Evolutionary conservation across 2,888 invertebrate genomes (phyloP).

Genomic region (Sesia bembeciformis): DNA sequence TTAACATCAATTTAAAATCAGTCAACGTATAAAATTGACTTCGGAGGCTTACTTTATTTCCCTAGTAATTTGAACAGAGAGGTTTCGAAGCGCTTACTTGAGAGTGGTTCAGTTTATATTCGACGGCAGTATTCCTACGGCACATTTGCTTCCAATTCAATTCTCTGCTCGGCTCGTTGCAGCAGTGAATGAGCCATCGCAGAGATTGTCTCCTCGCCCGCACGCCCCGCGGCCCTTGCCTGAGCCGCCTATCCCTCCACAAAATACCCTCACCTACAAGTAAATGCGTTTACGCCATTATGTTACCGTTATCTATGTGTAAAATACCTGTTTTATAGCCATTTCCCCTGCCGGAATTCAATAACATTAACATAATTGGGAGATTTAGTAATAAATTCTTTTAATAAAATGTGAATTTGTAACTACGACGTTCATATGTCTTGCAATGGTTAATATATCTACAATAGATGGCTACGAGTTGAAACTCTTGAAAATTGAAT

Average conservation of each 20-base stretch:
- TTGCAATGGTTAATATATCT: no score
- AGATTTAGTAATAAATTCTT: no score
- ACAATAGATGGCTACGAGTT: no score
- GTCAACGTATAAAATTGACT: slow-evolving; percentile 23
- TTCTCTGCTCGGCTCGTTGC: slow-evolving; percentile 63
- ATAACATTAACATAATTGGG: not conserved
- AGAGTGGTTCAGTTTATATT: slow-evolving; percentile 59
- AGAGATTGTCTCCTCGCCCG: slow-evolving; percentile 49
- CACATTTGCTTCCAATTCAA: slow-evolving; percentile 70
- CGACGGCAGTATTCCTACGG: slow-evolving; percentile 55
- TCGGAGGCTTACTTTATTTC: slow-evolving; percentile 24
- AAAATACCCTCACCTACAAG: slow-evolving; percentile 26
- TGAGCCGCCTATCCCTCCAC: slow-evolving; percentile 11
- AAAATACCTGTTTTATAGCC: slow-evolving; percentile 22
- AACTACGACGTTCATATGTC: no score
- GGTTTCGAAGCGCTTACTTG: slow-evolving; percentile 33
- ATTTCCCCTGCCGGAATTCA: not conserved
- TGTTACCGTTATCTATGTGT: slow-evolving; percentile 23
- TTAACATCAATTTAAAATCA: slow-evolving; percentile 11
- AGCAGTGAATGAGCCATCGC: slow-evolving; percentile 64
- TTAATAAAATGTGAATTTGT: no score
- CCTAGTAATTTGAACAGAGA: slow-evolving; percentile 38
- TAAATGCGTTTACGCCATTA: slow-evolving; percentile 26
- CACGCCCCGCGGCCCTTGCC: slow-evolving; percentile 17
- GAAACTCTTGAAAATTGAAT: no score